Base-by-base conservation (phyloP, 2,888 invertebrate genomes). In the Euplexia lucipara region DNA sequence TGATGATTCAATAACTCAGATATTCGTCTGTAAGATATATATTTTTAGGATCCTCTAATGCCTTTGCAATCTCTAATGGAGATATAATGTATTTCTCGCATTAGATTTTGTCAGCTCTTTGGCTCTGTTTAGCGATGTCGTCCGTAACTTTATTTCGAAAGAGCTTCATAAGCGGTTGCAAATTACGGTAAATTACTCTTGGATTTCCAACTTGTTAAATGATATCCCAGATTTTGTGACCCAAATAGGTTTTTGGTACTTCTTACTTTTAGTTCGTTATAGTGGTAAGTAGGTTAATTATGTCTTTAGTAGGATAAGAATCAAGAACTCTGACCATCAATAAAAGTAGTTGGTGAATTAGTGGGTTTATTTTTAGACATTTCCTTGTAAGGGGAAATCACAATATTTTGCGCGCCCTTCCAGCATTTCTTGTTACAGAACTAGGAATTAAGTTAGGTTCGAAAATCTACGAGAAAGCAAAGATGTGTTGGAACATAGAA, bases 121-220 rank as follows among this genome's bases (percentile, higher is more conserved):
- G 34, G 26, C 32, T 4, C 26, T 35, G 57, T 61, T 52, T 34
- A 30, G 42, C 35, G 8, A n/a, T 35, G 22, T 58, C 49, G n/a
- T n/a, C n/a, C n/a, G 69, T 49, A 42, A 54, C 37, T 75, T 75
- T 75, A 69, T 62, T 49, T 32, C 20, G 32, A 56, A 69, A 69
- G 61, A 54, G 49, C 70, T 72, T 47, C 20, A 39, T 51, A 75
- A 75, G 62, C 57, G 53, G 53, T 75, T 69, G 60, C 60, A 54
- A 75, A 54, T 69, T 68, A 58, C 53, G 26, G 30, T 74, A 68
- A 53, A 45, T 58, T 62, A 62, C 44, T 51, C 32, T 75, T 49
- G 35, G 26, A 69, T 54, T 62, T 37, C 32, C 42, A 30, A 69
- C 45, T 72, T 61, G 49, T 57, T 53, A 51, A 48, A 58, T 54